These are phyloP conservation scores for Metopolophium dirhodum DNA, from an alignment of 1,140 invertebrate genomes.

Conservation along the genomic window DNA sequence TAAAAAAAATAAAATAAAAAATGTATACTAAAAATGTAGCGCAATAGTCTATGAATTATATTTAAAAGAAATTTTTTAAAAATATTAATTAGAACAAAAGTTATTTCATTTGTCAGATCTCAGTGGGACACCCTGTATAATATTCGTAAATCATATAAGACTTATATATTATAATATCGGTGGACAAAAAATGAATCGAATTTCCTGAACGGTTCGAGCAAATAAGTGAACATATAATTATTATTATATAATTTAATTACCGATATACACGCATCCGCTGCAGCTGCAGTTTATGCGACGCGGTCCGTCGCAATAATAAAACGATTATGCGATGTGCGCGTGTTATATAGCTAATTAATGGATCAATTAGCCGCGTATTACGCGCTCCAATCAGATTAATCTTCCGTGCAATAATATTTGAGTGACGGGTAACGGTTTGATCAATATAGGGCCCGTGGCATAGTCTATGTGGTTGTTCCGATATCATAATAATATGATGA, in stretches of 20 bases:
- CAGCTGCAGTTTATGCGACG: background rate
- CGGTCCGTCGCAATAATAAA: background rate
- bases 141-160: background rate
- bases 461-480: background rate
- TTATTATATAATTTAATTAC: conserved; percentile 8
- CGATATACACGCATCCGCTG: background rate
- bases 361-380: background rate
- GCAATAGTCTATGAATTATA: too few species aligned
- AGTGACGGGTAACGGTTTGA: background rate
- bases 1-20: too few species aligned
- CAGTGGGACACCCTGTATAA: too few species aligned
- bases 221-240: background rate
- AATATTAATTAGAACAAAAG: too few species aligned
- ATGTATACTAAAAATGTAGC: too few species aligned
- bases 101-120: too few species aligned
- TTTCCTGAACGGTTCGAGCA: background rate
- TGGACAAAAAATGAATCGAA: background rate
- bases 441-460: background rate
- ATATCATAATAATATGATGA: too few species aligned
- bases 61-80: too few species aligned
- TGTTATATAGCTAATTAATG: conserved; percentile 14
- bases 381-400: background rate
- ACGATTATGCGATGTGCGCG: background rate
- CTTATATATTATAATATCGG: background rate
- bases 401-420: background rate